Percentiles rank a stretch among this genome's conserved stretches.
Conservation (phyloP, 2,888 invertebrate genomes). For the Clepsis dumicolana region DNA sequence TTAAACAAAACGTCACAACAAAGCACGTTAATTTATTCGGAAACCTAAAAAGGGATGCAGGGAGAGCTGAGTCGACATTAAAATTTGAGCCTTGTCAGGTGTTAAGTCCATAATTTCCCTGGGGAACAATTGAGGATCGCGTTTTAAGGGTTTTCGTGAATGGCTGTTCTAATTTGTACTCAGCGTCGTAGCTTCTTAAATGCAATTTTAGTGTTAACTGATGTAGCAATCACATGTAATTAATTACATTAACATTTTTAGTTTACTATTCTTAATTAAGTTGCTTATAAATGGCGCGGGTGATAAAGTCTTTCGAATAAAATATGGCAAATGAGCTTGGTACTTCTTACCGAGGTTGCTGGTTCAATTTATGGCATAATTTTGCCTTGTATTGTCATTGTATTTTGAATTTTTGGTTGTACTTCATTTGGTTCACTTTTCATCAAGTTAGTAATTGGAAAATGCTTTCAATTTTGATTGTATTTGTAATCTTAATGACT, state of each 20-base stretch:
- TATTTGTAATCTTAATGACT: too few species aligned
- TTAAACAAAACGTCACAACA: constrained; percentile 58
- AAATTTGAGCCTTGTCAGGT: constrained; percentile 85
- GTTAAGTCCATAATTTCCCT: constrained; percentile 86
- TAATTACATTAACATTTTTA: background rate
- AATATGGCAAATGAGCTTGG: too few species aligned
- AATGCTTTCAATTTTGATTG: too few species aligned
- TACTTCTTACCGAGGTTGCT: too few species aligned
- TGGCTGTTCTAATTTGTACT: constrained; percentile 77
- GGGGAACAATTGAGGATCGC: constrained; percentile 78
- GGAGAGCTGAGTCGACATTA: constrained; percentile 70
- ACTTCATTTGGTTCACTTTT: too few species aligned
- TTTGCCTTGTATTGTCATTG: too few species aligned
- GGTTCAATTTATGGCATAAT: too few species aligned
- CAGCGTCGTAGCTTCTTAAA: constrained; percentile 52
- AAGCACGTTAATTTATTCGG: constrained; percentile 79
- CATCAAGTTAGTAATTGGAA: background rate
- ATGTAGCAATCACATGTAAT: background rate
- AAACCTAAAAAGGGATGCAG: constrained; percentile 64
- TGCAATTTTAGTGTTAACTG: background rate
- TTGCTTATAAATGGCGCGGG: too few species aligned
- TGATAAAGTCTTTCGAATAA: too few species aligned
- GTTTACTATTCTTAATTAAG: background rate
- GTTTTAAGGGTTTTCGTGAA: constrained; percentile 83
- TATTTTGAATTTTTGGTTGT: too few species aligned